Evolutionary conservation across 2,113 vertebrate species (phyloP).

Genomic region (Cyanoliseus patagonus): DNA sequence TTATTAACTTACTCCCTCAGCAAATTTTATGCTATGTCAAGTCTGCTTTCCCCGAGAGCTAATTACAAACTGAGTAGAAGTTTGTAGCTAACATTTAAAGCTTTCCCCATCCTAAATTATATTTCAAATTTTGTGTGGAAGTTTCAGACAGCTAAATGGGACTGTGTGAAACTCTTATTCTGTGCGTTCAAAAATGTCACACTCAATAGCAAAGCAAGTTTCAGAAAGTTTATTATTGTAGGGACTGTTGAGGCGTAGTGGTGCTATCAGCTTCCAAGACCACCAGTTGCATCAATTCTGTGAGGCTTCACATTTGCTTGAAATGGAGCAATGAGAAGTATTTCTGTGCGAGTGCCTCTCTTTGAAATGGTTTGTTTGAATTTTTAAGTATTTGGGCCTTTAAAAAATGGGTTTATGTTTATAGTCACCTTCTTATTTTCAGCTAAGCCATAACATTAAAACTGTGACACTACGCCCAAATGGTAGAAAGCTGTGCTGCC

Average conservation of each 20-base stretch:
- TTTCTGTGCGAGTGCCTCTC: neutral
- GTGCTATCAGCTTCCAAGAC: neutral
- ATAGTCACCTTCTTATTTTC: slow-evolving; percentile 15
- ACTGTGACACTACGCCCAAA: slow-evolving; percentile 78
- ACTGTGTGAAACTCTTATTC: neutral
- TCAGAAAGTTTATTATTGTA: neutral
- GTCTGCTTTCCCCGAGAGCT: neutral
- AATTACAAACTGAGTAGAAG: neutral
- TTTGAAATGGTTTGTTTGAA: neutral
- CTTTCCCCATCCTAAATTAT: neutral
- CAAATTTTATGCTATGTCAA: neutral
- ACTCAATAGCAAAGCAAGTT: neutral
- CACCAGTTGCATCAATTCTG: neutral
- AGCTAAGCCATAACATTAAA: slow-evolving; percentile 98
- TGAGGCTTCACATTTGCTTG: neutral
- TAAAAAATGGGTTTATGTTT: neutral
- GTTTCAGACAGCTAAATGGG: neutral
- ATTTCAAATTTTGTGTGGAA: neutral
- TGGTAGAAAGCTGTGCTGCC: slow-evolving; percentile 77
- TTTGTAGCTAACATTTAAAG: neutral
- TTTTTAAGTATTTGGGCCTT: neutral
- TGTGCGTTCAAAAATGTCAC: neutral
- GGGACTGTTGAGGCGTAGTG: neutral
- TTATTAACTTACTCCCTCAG: neutral
- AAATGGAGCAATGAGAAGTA: neutral